Evolutionary conservation across 2,113 vertebrate genomes (phyloP).

Genomic region (Ceyx cyanopectus): DNA sequence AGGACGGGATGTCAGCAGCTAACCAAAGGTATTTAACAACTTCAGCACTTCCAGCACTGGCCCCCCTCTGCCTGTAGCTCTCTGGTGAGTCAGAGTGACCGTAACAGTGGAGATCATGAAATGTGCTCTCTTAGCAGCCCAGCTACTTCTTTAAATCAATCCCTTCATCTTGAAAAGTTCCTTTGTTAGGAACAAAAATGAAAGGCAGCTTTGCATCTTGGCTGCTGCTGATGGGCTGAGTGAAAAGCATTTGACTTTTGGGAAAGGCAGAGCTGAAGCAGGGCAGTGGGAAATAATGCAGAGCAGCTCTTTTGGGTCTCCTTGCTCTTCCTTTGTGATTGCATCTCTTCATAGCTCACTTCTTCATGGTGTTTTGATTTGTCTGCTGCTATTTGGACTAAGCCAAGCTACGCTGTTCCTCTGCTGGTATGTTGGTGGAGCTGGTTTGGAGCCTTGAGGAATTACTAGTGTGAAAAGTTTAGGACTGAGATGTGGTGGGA

Average conservation of each 20-base stretch:
- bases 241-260: background rate
- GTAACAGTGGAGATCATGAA: background rate
- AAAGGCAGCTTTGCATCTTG: background rate
- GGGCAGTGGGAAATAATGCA: background rate
- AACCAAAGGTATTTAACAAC: background rate
- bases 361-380: background rate
- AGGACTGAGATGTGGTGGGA: too few relatives aligned
- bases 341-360: background rate
- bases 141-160: background rate
- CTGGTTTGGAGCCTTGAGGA: background rate
- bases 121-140: background rate
- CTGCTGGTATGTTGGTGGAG: background rate
- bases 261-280: background rate
- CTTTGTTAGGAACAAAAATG: background rate
- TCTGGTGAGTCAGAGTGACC: background rate
- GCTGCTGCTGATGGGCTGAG: background rate
- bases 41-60: background rate
- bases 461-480: background rate
- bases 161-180: background rate
- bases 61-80: background rate
- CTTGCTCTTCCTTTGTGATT: background rate
- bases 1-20: background rate
- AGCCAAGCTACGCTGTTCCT: background rate
- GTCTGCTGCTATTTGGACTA: background rate
- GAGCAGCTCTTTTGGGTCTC: background rate